Evolutionary conservation across 2,113 vertebrate genomes (phyloP), one percentile per base, ranked within the genome.

Genomic region (Plestiodon gilberti): DNA sequence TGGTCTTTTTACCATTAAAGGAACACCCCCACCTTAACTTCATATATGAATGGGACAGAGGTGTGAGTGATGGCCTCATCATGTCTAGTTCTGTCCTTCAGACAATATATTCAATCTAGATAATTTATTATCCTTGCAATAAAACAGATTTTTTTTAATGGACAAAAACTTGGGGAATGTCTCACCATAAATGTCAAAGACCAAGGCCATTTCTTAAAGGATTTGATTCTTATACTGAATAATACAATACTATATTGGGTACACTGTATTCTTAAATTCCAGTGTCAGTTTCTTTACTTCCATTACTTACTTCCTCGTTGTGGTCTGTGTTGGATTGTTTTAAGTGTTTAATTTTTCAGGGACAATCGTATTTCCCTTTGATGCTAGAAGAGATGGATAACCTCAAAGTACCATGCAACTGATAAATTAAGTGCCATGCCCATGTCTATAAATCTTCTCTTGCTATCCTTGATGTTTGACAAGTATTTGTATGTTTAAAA

Each of bases 281-380:
- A 57, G 3, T 18, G 14, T 15, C 22, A 62, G 22, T 59, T 79
- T 38, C 3, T 40, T n/a, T n/a, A 80, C 40, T 85, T 40, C 0
- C 22, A 6, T 33, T 2, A 48, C 65, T 43, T 59, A n/a, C 79
- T 74, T 33, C 10, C 11, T 38, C 0, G 0, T 85, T 89, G 73
- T 62, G 88, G 75, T 75, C 59, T 22, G 22, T 87, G 87, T 80
- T 82, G 71, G 78, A n/a, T 78, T 61, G 38, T 25, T 75, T 70
- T 78, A 89, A 69, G 86, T 77, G 62, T 35, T 55, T 79, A 52
- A 67, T 87, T 92, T 87, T 43, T 64, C 87, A 86, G 55, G 78
- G 52, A 79, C 15, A 87, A 87, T 87, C 9, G 59, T 40, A 86
- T 83, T 90, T 91, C 40, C 70, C 25, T 84, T 77, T 82, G 88